A percentile compares a stretch with the other conserved stretches of the same genome.
Evolutionary conservation across 1,140 invertebrate species (phyloP).

Genomic region (Luehdorfia chinensis): DNA sequence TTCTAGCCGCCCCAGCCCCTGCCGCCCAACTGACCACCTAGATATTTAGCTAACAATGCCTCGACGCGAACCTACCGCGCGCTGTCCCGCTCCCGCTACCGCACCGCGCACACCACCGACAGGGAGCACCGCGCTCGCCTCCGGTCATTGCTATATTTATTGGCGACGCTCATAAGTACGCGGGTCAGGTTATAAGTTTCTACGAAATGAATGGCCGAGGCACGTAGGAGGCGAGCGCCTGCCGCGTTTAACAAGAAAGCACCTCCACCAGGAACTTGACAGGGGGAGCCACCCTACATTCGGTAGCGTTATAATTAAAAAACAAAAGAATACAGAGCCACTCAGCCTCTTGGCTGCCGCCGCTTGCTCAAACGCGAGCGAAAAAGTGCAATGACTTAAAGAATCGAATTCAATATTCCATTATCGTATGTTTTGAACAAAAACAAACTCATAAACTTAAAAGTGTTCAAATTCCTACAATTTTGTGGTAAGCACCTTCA

Average conservation of each 20-base stretch:
- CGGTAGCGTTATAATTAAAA: slow-evolving; percentile 73
- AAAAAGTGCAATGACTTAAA: slow-evolving; percentile 50
- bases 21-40: slow-evolving; percentile 70
- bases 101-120: slow-evolving; percentile 33
- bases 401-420: slow-evolving; percentile 20
- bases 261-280: slow-evolving; percentile 57
- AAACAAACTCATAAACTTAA: too few species aligned
- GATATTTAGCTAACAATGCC: slow-evolving; percentile 75
- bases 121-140: slow-evolving; percentile 50
- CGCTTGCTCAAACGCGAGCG: slow-evolving; percentile 35
- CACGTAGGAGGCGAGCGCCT: slow-evolving; percentile 66
- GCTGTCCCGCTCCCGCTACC: slow-evolving; percentile 59
- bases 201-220: slow-evolving; percentile 72
- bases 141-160: slow-evolving; percentile 78
- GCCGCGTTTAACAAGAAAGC: slow-evolving; percentile 70
- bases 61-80: too few species aligned
- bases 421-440: too few species aligned
- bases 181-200: slow-evolving; percentile 76
- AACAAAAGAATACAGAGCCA: slow-evolving; percentile 75
- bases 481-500: too few species aligned
- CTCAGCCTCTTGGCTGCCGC: slow-evolving; percentile 65
- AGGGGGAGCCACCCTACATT: slow-evolving; percentile 51
- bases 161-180: slow-evolving; percentile 77
- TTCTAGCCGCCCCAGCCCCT: slow-evolving; percentile 32
- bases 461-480: too few species aligned